Evolutionary conservation across 2,888 invertebrate species (phyloP), one percentile per base, ranked within the genome.

Genomic region (Chloroclysta siterata): DNA sequence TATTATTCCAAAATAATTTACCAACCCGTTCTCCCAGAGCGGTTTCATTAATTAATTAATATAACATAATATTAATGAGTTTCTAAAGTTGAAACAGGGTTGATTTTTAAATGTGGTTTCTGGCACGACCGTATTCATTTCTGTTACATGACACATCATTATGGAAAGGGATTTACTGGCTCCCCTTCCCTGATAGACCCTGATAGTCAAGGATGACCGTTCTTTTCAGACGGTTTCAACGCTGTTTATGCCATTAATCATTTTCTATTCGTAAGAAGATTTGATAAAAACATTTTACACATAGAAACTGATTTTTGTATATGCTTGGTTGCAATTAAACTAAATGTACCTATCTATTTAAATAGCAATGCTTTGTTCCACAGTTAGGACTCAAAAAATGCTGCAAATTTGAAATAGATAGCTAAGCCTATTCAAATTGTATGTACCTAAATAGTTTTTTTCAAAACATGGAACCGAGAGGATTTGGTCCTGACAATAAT

Each of bases 1-100:
- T 57, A 63, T 57, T 66, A 63, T 60, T 48, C 51, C 56, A 57
- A 60, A 54, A 63, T 63, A 60, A 66, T 66, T 63, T 60, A 53
- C 44, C 47, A 47, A 48, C 60, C 51, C 48, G 50, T 29, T 48
- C 48, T 44, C 55, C 60, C 56, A 52, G 52, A 54, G 62, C 48
- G 57, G 39, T 59, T 59, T 58, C 57, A 39, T 60, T 55, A 48
- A 65, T 60, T 65, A 65, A 60, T 60, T 44, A 53, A 65, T 53
- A 28, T 59, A 11, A 29, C 48, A 29, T 65, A 15, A 53, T 53
- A 60, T 53, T 60, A 60, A 65, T 57, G 53, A 54, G 57, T 65
- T 58, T 60, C 53, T 57, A 60, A 65, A 57, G 57, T 57, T 53
- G 44, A 46, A 52, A 41, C 53, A 48, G 56, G 60, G 44, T 53